Base-by-base conservation (phyloP, 2,888 invertebrate species). In the Netelia melanura region DNA sequence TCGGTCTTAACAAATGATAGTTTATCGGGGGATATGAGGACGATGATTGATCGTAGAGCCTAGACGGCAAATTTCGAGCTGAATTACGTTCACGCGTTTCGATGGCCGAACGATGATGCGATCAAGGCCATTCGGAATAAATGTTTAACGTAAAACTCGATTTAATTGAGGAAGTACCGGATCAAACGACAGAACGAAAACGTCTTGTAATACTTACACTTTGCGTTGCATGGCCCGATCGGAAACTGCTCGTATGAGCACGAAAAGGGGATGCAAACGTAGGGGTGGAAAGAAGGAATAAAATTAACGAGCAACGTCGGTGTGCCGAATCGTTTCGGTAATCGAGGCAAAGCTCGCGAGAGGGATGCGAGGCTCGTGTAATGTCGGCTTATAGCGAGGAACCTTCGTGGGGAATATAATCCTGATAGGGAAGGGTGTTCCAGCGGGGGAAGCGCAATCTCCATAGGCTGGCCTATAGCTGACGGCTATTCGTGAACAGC, bases 311-410 rank as follows among this genome's bases (percentile, higher is more conserved):
- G 21, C 52, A 38, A 38, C 67, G 65, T 48, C 23, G 52, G 64
- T 44, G 74, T 43, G 68, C 9, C 43, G 70, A 78, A 78, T 81
- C 64, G 48, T 74, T 58, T 78, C 21, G 78, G 78, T 79, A 79
- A 85, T 85, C 78, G 78, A 70, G 70, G 64, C 54, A 52, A 81
- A 75, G 65, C 74, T 44, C 38, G 30, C 14, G 72, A 70, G 70
- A 61, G 58, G 17, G 64, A 21, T 48, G 74, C 62, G 76, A 64
- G 68, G 67, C 81, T 56, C 78, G 84, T 81, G 78, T 85, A 78
- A 81, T 74, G 77, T 78, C 84, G 83, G 83, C 78, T 88, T 84
- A 86, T 48, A 23, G 58, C 23, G 71, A 81, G 71, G 81, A 54
- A 25, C 79, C 61, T 86, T 77, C 70, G 56, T 74, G 71, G 72